Base-by-base conservation (phyloP, 2,113 vertebrate species). In the Actenoides hombroni region DNA sequence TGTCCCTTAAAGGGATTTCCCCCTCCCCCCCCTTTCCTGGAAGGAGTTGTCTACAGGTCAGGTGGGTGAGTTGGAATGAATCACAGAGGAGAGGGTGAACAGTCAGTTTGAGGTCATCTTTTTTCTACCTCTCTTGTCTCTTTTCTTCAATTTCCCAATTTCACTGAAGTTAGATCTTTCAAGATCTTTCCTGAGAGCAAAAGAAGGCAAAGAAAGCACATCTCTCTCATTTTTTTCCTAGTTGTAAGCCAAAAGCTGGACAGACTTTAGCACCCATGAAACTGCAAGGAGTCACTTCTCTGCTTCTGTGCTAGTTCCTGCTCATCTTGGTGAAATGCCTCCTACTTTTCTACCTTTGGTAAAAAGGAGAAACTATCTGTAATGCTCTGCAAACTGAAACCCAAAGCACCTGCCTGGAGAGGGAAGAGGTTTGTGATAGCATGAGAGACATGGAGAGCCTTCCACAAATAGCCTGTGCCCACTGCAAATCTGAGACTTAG, bases 161-260 rank as follows among this genome's bases (percentile, higher is more conserved):
- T 94, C 69, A 51, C 8, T 90, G 90, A 88, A 95, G 60, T 90
- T 59, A 60, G 37, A 77, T 81, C 68, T 86, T 94, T 95, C 79
- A 91, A 49, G 54, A 88, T 48, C 42, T 88, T 94, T 89, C 85
- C 31, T 53, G 70, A 86, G 63, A 93, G 86, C 67, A 91, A 76
- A 86, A 96, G 48, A 56, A 70, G 46, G 42, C 76, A 94, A 85
- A 85, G 81, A 83, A 82, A 92, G 73, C 39, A 35, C 21, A 35
- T 60, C 14, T 67, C 14, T 69, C 74, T 68, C n/a, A 35, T 86
- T 79, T 88, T 75, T 78, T 88, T 20, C 39, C 48, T 90, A 81
- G 63, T 11, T 65, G 86, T 86, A 80, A 96, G 83, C 79, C 81
- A 82, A 82, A 88, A 88, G 21, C 64, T 81, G 76, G 68, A 56